phyloP scores from a whole-genome alignment of 2,113 vertebrate genomes.

The Bubo scandiacus region DNA sequence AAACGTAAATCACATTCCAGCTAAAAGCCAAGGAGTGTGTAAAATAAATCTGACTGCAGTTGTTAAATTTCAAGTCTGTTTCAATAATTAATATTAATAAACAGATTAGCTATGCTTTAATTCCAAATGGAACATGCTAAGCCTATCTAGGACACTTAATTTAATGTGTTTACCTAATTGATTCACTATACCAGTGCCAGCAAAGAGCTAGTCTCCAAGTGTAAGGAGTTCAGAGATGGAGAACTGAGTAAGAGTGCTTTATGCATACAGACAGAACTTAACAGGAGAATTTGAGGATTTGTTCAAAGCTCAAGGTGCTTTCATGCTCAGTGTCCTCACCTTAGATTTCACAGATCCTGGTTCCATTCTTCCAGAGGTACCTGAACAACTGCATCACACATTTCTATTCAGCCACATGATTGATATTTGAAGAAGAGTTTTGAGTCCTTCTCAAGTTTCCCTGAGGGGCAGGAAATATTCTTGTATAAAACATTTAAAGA shows the following conservation, averaged over 20 bases:
- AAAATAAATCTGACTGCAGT: not conserved
- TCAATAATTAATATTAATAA: slow-evolving; percentile 51
- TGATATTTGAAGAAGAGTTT: not conserved
- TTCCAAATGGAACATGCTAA: slow-evolving; percentile 20
- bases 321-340: not conserved
- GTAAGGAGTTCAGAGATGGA: not conserved
- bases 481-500: not conserved
- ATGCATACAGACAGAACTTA: not conserved
- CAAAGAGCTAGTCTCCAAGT: not conserved
- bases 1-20: not conserved
- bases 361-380: not conserved
- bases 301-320: not conserved
- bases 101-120: slow-evolving; percentile 5
- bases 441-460: not conserved
- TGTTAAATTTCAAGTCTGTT: not conserved
- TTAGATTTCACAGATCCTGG: not conserved
- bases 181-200: not conserved
- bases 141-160: not conserved
- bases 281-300: not conserved
- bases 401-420: accelerated
- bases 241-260: not conserved
- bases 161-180: not conserved
- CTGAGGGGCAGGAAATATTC: not conserved
- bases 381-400: not conserved
- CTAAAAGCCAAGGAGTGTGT: not conserved